These are phyloP conservation scores for Hypsopygia costalis DNA, from an alignment of 2,888 invertebrate genomes.

Conservation along the genomic window DNA sequence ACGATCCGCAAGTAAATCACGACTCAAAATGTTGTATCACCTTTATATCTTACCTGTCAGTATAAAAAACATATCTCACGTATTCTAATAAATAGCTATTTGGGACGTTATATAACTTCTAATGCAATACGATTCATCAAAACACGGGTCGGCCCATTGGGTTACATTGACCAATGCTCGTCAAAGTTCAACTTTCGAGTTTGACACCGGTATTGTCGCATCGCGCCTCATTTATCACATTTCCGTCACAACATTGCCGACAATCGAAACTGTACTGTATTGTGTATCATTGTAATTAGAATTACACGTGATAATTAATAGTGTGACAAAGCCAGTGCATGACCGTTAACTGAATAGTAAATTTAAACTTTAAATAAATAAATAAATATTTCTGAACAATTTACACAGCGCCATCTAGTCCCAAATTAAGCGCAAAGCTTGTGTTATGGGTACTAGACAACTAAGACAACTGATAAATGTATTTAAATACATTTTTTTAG, in stretches of 20 bases:
- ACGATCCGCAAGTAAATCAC: too few species aligned
- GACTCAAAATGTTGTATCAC: background rate
- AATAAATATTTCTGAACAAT: too few species aligned
- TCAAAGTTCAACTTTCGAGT: conserved; percentile 25
- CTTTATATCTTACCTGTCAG: background rate
- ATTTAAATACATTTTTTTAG: too few species aligned
- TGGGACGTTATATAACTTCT: conserved; percentile 2
- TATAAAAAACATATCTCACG: background rate
- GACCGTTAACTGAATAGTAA: background rate
- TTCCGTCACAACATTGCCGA: conserved; percentile 13
- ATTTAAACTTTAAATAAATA: too few species aligned
- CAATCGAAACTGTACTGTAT: background rate
- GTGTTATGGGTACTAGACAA: too few species aligned
- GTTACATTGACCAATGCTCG: background rate
- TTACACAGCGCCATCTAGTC: too few species aligned
- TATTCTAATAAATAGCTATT: conserved; percentile 4
- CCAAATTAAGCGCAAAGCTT: too few species aligned
- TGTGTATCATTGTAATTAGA: background rate
- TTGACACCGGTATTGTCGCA: conserved; percentile 11
- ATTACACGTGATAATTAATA: background rate
- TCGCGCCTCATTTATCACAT: conserved; percentile 37
- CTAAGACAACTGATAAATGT: too few species aligned
- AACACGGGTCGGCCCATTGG: conserved; percentile 1
- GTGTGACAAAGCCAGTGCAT: background rate
- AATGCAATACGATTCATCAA: conserved; percentile 3